Percentiles rank a stretch among this genome's conserved stretches.
Evolutionary conservation across 2,888 invertebrate species (phyloP).

Genomic region (Lepidocyrtinus sp.): DNA sequence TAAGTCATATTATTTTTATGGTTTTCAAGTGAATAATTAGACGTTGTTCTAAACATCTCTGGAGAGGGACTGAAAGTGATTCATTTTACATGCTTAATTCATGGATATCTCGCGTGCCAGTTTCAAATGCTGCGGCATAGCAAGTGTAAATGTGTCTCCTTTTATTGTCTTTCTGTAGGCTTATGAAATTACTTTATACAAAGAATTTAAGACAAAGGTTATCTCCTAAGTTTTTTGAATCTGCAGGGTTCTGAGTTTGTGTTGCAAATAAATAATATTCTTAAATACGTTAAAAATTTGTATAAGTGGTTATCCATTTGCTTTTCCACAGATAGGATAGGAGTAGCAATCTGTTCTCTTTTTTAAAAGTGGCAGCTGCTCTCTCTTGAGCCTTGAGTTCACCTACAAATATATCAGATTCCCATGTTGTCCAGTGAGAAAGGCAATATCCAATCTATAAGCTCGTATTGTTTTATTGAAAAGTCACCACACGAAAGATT

Average conservation of each 20-base stretch:
- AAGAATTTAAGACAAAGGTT: background rate
- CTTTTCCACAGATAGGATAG: background rate
- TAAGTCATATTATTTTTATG: too few relatives aligned
- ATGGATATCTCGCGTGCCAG: too few relatives aligned
- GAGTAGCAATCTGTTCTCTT: conserved; percentile 16
- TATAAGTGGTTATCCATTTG: background rate
- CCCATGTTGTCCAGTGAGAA: background rate
- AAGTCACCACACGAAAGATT: background rate
- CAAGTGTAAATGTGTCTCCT: too few relatives aligned
- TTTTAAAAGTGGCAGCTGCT: conserved; percentile 23
- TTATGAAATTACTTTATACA: too few relatives aligned
- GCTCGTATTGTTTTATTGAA: conserved; percentile 6
- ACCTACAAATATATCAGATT: background rate
- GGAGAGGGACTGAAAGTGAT: too few relatives aligned
- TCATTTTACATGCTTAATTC: too few relatives aligned
- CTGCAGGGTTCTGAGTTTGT: too few relatives aligned
- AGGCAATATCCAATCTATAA: conserved; percentile 22
- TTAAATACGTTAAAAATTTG: background rate
- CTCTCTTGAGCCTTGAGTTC: background rate
- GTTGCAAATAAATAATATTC: too few relatives aligned
- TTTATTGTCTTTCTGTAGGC: too few relatives aligned
- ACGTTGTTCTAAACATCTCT: too few relatives aligned
- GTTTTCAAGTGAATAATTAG: too few relatives aligned
- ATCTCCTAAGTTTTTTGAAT: background rate
- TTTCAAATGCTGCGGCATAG: too few relatives aligned